A percentile compares a stretch with the other conserved stretches of the same genome.
phyloP scores from a whole-genome alignment of 2,797 vertebrate species.

The Pseudomugil gertrudae region DNA sequence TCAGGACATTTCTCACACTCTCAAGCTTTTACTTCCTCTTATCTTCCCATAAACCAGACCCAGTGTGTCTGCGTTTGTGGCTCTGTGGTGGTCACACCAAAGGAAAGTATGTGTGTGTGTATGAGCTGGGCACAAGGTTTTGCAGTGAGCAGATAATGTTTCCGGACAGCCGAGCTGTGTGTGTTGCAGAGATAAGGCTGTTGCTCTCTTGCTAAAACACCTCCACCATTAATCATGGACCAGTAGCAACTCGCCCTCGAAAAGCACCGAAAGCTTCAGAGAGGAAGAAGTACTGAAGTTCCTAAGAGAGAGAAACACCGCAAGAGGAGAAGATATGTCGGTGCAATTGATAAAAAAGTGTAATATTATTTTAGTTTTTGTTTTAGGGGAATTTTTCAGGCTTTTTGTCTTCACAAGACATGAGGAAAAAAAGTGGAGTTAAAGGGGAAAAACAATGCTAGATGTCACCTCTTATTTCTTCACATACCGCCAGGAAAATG shows the following conservation, averaged over 20 bases:
- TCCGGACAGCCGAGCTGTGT: slow-evolving; percentile 56
- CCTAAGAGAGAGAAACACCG: background rate
- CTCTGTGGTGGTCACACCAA: slow-evolving; percentile 6
- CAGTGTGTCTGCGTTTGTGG: background rate
- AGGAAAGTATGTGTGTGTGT: background rate
- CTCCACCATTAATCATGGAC: slow-evolving; percentile 65
- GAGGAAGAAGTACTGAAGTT: slow-evolving; percentile 9
- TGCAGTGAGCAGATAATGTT: slow-evolving; percentile 49
- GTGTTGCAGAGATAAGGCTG: slow-evolving; percentile 74
- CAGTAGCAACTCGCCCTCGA: slow-evolving; percentile 31
- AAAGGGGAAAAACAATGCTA: background rate
- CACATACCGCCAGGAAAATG: background rate
- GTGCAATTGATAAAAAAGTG: background rate
- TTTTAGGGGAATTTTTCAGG: background rate
- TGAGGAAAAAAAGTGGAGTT: background rate
- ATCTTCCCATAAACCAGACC: slow-evolving; percentile 39
- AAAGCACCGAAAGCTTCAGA: slow-evolving; percentile 17
- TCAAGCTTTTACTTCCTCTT: slow-evolving; percentile 25
- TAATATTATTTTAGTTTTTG: background rate
- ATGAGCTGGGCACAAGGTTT: slow-evolving; percentile 17
- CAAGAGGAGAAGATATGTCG: background rate
- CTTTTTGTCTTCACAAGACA: background rate
- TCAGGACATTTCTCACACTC: slow-evolving; percentile 2
- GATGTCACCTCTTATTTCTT: background rate
- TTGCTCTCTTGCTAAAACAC: slow-evolving; percentile 47